Evolutionary conservation across 2,888 invertebrate species (phyloP).

Genomic region (Watsonalla cultraria): DNA sequence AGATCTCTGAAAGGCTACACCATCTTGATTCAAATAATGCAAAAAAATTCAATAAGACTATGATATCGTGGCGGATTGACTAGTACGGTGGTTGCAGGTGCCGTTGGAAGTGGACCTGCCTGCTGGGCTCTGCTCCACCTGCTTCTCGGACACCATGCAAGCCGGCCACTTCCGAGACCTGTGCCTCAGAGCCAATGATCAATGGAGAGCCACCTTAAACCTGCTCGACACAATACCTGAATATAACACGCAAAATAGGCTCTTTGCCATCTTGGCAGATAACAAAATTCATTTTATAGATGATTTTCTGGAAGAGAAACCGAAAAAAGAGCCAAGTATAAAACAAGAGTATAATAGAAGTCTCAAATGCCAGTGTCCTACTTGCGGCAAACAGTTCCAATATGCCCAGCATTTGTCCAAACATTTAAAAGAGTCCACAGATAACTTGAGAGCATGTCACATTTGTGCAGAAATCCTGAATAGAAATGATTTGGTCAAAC

Average conservation of each 20-base stretch:
- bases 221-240: conserved; percentile 37
- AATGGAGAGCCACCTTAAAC: conserved; percentile 46
- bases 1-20: no score
- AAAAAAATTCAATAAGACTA: background rate
- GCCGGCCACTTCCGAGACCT: conserved; percentile 51
- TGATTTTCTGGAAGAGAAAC: conserved; percentile 7
- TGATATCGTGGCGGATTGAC: conserved; percentile 51
- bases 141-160: conserved; percentile 42
- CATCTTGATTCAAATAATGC: no score
- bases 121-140: conserved; percentile 49
- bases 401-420: conserved; percentile 43
- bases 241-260: conserved; percentile 8
- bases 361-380: conserved; percentile 41
- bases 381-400: conserved; percentile 48
- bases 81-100: conserved; percentile 65
- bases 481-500: conserved; percentile 42
- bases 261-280: conserved; percentile 37
- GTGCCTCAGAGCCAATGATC: conserved; percentile 37
- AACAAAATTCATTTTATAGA: conserved; percentile 35
- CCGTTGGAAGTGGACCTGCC: conserved; percentile 51
- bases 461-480: conserved; percentile 54
- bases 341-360: conserved; percentile 14
- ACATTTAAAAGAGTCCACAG: conserved; percentile 56
- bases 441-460: conserved; percentile 51
- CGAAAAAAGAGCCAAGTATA: conserved; percentile 3